Evolutionary conservation across 2,113 vertebrate genomes (phyloP).

Genomic region (Clarias macrocephalus): DNA sequence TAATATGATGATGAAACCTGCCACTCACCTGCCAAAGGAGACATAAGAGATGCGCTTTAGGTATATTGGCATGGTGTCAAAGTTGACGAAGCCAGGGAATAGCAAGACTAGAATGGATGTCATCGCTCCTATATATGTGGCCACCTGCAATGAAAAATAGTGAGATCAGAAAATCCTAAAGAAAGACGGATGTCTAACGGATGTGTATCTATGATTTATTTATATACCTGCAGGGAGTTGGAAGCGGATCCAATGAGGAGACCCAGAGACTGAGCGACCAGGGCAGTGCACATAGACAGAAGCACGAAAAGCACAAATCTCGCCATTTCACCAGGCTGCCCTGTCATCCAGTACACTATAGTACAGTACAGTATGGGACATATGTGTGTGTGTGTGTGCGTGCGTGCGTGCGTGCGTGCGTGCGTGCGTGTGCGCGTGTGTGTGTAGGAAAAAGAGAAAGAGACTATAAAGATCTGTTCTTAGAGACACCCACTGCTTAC

Average conservation of each 20-base stretch:
- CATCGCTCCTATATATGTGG: slow-evolving; percentile 93
- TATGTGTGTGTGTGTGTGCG: slow-evolving; percentile 82
- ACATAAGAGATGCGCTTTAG: slow-evolving; percentile 96
- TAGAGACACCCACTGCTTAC: neutral
- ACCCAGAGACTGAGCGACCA: slow-evolving; percentile 94
- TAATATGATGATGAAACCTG: slow-evolving; percentile 6
- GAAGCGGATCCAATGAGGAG: slow-evolving; percentile 96
- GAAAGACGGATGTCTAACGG: neutral
- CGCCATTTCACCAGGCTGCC: slow-evolving; percentile 87
- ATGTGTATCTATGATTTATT: neutral
- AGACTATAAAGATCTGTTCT: neutral
- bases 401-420: neutral
- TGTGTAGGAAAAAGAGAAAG: slow-evolving; percentile 11
- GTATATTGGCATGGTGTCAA: slow-evolving; percentile 98
- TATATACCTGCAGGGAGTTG: slow-evolving; percentile 87
- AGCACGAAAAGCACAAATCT: slow-evolving; percentile 94
- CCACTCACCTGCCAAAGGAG: slow-evolving; percentile 92
- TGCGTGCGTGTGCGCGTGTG: neutral
- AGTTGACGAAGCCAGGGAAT: slow-evolving; percentile 98
- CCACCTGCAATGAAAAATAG: slow-evolving; percentile 75
- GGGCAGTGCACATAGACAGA: slow-evolving; percentile 86
- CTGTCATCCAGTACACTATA: slow-evolving; percentile 99
- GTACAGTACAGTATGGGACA: slow-evolving; percentile 95
- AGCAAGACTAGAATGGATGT: slow-evolving; percentile 94
- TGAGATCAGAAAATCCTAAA: neutral